phyloP scores from a whole-genome alignment of 1,140 invertebrate species.

The Lutraria rhynchaena region DNA sequence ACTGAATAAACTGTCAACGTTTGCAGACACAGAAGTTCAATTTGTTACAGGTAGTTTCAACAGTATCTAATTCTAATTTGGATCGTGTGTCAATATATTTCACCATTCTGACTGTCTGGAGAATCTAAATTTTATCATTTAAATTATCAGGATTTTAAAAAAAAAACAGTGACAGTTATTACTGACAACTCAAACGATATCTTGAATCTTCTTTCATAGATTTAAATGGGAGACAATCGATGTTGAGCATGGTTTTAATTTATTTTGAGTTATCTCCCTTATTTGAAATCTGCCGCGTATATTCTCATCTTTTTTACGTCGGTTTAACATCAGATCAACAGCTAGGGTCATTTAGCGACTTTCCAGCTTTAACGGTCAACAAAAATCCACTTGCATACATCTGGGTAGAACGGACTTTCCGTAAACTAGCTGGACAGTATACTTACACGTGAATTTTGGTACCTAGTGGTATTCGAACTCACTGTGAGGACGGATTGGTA shows the following conservation, averaged over 20 bases:
- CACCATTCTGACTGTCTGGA: not conserved
- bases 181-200: not conserved
- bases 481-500: too few species aligned
- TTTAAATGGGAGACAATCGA: not conserved
- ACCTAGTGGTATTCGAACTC: too few species aligned
- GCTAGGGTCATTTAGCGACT: too few species aligned
- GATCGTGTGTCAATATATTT: not conserved
- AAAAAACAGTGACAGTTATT: not conserved
- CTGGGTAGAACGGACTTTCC: too few species aligned
- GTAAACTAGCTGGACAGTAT: not conserved
- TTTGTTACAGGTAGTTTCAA: constrained; percentile 39
- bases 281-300: too few species aligned
- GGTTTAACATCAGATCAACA: too few species aligned
- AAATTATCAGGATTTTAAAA: not conserved
- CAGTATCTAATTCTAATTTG: not conserved
- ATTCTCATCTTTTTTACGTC: too few species aligned
- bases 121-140: not conserved
- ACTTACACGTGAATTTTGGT: too few species aligned
- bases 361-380: too few species aligned
- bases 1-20: constrained; percentile 31
- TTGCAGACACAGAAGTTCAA: constrained; percentile 12
- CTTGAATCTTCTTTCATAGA: not conserved
- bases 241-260: too few species aligned
- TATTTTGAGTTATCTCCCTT: too few species aligned
- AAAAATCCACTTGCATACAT: too few species aligned